A percentile compares a stretch with the other conserved stretches of the same genome.
Evolutionary conservation across 1,140 invertebrate species (phyloP).

Genomic region (Gryllus bimaculatus): DNA sequence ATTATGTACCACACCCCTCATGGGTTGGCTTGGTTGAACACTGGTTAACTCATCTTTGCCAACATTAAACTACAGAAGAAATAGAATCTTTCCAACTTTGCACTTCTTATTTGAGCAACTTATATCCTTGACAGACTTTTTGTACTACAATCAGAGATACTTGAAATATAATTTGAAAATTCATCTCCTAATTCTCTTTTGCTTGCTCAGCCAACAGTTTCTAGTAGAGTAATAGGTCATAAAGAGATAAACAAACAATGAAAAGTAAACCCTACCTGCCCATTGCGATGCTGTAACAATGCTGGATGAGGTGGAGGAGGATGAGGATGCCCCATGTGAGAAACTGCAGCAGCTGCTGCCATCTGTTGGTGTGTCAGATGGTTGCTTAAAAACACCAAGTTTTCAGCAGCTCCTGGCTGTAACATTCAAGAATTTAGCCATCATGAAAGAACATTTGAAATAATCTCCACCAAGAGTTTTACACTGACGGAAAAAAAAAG

Average conservation of each 20-base stretch:
- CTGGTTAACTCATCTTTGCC: too few species aligned
- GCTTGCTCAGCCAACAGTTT: too few species aligned
- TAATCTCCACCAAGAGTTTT: background rate
- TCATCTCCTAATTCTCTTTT: too few species aligned
- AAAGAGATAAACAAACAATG: background rate
- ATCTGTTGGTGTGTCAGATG: slow-evolving; percentile 12
- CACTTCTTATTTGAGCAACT: too few species aligned
- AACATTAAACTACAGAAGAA: too few species aligned
- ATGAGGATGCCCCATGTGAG: background rate
- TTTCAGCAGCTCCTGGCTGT: slow-evolving; percentile 10
- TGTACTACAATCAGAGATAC: too few species aligned
- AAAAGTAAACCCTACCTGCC: background rate
- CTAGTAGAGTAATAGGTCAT: background rate
- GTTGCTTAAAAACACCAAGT: slow-evolving; percentile 11
- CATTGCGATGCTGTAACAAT: background rate
- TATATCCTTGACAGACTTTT: too few species aligned
- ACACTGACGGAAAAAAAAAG: background rate
- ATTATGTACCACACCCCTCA: too few species aligned
- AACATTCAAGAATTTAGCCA: background rate
- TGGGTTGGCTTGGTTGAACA: too few species aligned
- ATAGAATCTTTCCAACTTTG: too few species aligned
- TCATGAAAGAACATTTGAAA: background rate
- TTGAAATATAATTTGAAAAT: too few species aligned
- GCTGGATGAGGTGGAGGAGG: background rate
- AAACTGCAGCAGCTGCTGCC: slow-evolving; percentile 10